Conservation (phyloP, 2,888 invertebrate species). For the Theretra japonica region DNA sequence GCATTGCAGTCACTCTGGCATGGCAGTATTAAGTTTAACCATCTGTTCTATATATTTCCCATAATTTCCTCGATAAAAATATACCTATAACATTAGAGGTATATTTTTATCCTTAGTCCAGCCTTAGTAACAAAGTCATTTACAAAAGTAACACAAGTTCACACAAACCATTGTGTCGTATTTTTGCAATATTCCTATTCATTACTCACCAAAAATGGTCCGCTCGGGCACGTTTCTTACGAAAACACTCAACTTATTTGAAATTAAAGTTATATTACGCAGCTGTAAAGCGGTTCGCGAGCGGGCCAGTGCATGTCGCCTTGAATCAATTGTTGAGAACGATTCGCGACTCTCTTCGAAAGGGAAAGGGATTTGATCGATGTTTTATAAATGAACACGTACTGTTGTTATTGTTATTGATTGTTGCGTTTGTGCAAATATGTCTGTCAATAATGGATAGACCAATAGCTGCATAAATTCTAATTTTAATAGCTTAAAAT, state of each 20-base stretch:
- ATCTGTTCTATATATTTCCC: no score
- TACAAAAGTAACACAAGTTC: background rate
- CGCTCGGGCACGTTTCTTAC: conserved; percentile 6
- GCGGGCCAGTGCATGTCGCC: conserved; percentile 10
- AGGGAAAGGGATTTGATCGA: conserved; percentile 15
- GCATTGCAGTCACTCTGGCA: no score
- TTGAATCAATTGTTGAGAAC: conserved; percentile 15
- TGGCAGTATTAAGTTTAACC: no score
- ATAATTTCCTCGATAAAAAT: no score
- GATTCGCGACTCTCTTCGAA: conserved; percentile 16
- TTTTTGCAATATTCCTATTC: conserved; percentile 23
- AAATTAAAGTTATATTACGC: conserved; percentile 25
- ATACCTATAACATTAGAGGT: no score
- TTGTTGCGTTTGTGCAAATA: background rate
- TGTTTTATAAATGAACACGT: background rate
- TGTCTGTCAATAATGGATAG: background rate
- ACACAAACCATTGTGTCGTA: background rate
- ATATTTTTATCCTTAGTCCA: no score
- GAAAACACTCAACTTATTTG: conserved; percentile 24
- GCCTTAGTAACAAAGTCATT: background rate
- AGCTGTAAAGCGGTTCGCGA: conserved; percentile 4
- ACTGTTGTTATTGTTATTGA: background rate
- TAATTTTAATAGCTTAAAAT: no score
- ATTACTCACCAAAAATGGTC: conserved; percentile 31
- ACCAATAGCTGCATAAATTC: no score